Percentiles rank a stretch among this genome's conserved stretches.
Conservation (phyloP, 2,888 invertebrate species). For the Malthinus flaveolus region DNA sequence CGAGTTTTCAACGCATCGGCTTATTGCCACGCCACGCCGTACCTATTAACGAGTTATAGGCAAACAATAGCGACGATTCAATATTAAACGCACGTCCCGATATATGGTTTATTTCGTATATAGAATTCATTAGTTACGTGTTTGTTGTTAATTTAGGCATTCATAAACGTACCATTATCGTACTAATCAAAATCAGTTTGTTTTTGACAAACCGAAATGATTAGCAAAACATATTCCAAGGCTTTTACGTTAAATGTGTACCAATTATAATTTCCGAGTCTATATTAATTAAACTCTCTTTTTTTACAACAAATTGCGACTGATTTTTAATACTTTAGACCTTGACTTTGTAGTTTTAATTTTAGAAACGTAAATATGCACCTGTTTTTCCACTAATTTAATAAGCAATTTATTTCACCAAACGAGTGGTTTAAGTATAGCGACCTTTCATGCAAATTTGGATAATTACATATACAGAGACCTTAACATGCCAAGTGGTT, state of each 20-base stretch:
- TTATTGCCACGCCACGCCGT: conserved; percentile 12
- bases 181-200: background rate
- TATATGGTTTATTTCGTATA: conserved; percentile 14
- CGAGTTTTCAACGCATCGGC: conserved; percentile 14
- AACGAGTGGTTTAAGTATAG: conserved; percentile 9
- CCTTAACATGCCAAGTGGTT: conserved; percentile 15
- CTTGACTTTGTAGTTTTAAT: conserved; percentile 13
- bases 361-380: conserved; percentile 19
- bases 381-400: conserved; percentile 15
- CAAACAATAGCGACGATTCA: conserved; percentile 10
- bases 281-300: conserved; percentile 1
- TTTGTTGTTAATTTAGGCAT: conserved; percentile 6
- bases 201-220: conserved; percentile 10
- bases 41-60: conserved; percentile 10
- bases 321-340: conserved; percentile 10
- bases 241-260: conserved; percentile 4
- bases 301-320: conserved; percentile 8
- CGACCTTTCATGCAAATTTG: conserved; percentile 15
- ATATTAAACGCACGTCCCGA: conserved; percentile 5
- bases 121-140: conserved; percentile 10
- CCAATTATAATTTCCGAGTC: conserved; percentile 1
- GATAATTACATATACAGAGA: conserved; percentile 10
- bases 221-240: conserved; percentile 12
- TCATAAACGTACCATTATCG: conserved; percentile 6
- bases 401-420: conserved; percentile 17